Evolutionary conservation across 2,888 invertebrate species (phyloP).

Genomic region (Lepidochrysops patricia): DNA sequence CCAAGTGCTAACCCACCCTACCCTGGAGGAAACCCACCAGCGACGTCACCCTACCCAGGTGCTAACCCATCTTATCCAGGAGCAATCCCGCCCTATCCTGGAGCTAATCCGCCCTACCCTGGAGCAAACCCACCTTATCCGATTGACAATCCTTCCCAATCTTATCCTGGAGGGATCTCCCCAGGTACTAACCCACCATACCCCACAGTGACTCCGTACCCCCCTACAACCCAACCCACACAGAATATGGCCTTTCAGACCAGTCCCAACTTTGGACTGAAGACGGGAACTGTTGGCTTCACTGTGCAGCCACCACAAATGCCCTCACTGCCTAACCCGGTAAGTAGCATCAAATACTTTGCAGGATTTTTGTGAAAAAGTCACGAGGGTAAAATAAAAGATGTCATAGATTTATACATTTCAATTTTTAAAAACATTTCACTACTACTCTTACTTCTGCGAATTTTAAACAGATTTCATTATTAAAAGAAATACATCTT

Average conservation of each 20-base stretch:
- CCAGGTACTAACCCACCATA: constrained; percentile 17
- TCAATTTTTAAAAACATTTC: no score
- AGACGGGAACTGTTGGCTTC: constrained; percentile 38
- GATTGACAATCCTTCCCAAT: constrained; percentile 14
- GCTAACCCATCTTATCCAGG: constrained; percentile 24
- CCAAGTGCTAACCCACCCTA: constrained; percentile 21
- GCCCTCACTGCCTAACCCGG: constrained; percentile 3
- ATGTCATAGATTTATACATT: no score
- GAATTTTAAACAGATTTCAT: no score
- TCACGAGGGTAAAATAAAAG: no score
- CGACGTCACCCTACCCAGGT: constrained; percentile 29
- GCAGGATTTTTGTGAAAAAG: no score
- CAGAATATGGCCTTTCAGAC: constrained; percentile 3
- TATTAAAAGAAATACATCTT: no score
- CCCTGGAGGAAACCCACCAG: constrained; percentile 21
- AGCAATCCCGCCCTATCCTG: constrained; percentile 23
- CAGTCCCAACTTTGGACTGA: constrained; percentile 22
- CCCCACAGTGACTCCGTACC: constrained; percentile 21
- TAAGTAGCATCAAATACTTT: no score
- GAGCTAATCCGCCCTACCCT: constrained; percentile 26
- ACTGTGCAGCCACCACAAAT: constrained; percentile 28
- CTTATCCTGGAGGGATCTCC: constrained; percentile 19
- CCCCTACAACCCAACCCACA: constrained; percentile 1
- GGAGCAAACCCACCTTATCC: constrained; percentile 20
- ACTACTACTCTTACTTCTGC: no score